Percentiles rank a stretch among this genome's conserved stretches.
These are phyloP conservation scores for Drosophila demipolita DNA, from an alignment of 2,888 invertebrate genomes.

Conservation along the genomic window DNA sequence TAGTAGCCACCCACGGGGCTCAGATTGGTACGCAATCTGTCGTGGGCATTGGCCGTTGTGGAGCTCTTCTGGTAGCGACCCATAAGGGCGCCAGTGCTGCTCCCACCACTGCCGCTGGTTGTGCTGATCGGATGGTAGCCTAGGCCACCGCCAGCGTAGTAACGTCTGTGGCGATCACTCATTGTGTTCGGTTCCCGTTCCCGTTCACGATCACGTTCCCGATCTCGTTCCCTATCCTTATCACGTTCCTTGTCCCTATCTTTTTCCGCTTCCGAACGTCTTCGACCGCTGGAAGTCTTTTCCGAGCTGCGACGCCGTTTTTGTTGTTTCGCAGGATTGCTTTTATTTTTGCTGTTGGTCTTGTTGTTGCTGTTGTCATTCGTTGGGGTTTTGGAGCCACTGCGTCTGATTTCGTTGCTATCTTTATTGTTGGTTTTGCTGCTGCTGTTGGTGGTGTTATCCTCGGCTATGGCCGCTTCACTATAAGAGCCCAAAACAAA, in stretches of 20 bases:
- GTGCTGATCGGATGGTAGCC: constrained; percentile 68
- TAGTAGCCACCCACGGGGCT: constrained; percentile 85
- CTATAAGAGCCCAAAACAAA: constrained; percentile 74
- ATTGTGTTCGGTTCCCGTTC: constrained; percentile 66
- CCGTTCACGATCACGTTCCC: constrained; percentile 45
- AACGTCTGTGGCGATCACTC: constrained; percentile 84
- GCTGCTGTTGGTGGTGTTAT: constrained; percentile 40
- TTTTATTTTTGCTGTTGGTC: constrained; percentile 43
- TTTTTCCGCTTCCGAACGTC: constrained; percentile 60
- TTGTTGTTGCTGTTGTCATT: constrained; percentile 60
- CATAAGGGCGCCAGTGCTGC: constrained; percentile 51
- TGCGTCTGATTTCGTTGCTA: constrained; percentile 58
- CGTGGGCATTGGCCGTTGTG: constrained; percentile 82
- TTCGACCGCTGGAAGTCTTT: constrained; percentile 59
- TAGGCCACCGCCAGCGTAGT: constrained; percentile 79
- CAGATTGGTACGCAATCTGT: constrained; percentile 84
- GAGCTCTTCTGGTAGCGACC: constrained; percentile 83
- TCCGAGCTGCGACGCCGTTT: constrained; percentile 74
- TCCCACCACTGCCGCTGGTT: constrained; percentile 22
- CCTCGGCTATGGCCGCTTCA: constrained; percentile 63
- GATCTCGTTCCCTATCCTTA: constrained; percentile 38
- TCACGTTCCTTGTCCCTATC: constrained; percentile 35
- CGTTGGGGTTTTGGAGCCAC: constrained; percentile 74
- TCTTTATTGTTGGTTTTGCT: constrained; percentile 36
- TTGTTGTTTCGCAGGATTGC: constrained; percentile 48